Base-by-base conservation (phyloP, 2,888 invertebrate genomes). In the Lasioglossum calceatum region DNA sequence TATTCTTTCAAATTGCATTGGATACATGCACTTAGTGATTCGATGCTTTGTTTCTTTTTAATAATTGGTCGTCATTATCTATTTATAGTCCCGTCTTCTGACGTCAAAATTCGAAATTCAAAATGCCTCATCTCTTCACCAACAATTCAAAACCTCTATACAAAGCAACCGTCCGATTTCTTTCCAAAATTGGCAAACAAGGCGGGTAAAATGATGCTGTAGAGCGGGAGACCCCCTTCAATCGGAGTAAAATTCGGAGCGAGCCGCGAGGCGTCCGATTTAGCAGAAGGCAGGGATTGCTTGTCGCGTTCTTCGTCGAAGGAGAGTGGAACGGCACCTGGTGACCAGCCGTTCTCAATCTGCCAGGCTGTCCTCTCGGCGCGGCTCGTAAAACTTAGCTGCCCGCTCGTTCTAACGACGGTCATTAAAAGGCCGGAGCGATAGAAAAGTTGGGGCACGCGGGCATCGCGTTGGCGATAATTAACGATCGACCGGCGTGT, bases 301-400 rank as follows among this genome's bases (percentile, higher is more conserved):
- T 58, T 80, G 81, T 85, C 85, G 87, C 84, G 77, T 84, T 58
- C 12, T 32, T 44, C 47, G 71, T 7, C 42, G 71, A 83, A 78
- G 72, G 81, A 84, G 19, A 64, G 32, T 32, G 32, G 64, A 64
- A 64, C 80, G 76, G 85, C 90, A 91, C 89, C 91, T 91, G 90
- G 90, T 91, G 75, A 82, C 88, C 90, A 91, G 84, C 81, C 91
- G 91, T 82, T 87, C 89, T 84, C 91, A 89, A 90, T 90, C 91
- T 87, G 88, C 91, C 91, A 85, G 32, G 64, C 32, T 32, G 64
- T 64, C 64, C 64, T 32, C 72, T 76, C 81, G 79, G 72, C 16
- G 77, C 76, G 27, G 42, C 72, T 91, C 91, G 91, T 89, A 91
- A 91, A 91, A 77, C 85, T 87, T 85, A 77, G 77, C 85, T 72